These are phyloP conservation scores for Orthosia cruda DNA, from an alignment of 2,888 invertebrate genomes.

Conservation along the genomic window DNA sequence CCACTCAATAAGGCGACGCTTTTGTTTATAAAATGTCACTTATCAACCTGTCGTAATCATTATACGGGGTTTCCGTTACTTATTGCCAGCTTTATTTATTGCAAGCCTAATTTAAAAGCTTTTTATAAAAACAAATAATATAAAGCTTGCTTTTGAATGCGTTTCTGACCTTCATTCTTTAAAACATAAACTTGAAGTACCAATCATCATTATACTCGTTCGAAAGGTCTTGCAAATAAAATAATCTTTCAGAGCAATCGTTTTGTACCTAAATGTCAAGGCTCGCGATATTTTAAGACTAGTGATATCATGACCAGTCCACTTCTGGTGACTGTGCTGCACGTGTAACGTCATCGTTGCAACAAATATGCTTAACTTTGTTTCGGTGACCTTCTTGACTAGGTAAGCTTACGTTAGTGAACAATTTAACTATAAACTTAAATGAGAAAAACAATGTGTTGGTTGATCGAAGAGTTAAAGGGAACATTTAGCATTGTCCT, in stretches of 20 bases:
- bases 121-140: no score
- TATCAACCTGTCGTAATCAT: neutral
- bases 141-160: neutral
- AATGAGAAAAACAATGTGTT: neutral
- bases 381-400: neutral
- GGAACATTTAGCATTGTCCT: neutral
- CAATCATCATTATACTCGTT: neutral
- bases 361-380: neutral
- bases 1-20: no score
- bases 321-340: conserved; percentile 2
- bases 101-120: no score
- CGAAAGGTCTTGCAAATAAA: conserved; percentile 9
- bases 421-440: neutral
- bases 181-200: neutral
- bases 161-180: neutral
- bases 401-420: neutral
- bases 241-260: neutral
- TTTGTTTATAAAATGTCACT: no score
- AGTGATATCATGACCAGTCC: conserved; percentile 11
- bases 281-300: neutral
- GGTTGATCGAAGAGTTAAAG: neutral
- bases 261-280: conserved; percentile 22
- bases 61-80: neutral
- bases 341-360: conserved; percentile 12
- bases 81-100: no score